These are phyloP conservation scores for Amblyornis subalaris DNA, from an alignment of 2,113 vertebrate genomes.

Conservation along the genomic window DNA sequence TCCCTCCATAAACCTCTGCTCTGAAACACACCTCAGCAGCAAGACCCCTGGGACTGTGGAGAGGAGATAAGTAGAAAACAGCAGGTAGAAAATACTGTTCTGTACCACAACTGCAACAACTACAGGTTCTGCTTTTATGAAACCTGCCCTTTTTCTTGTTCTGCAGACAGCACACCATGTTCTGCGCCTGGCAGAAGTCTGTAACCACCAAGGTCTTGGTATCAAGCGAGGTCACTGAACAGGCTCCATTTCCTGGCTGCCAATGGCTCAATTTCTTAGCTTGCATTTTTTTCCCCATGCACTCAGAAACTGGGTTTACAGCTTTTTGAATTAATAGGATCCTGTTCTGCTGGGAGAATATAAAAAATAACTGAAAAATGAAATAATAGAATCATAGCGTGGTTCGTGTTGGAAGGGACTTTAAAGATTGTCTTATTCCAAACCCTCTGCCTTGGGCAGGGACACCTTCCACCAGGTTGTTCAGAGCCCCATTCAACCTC, in stretches of 20 bases:
- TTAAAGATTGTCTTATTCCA: neutral
- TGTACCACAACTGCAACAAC: neutral
- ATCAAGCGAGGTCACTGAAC: neutral
- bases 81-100: neutral
- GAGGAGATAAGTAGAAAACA: neutral
- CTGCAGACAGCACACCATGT: neutral
- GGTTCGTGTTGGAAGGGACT: neutral
- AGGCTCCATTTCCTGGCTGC: neutral
- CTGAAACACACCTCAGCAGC: neutral
- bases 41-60: neutral
- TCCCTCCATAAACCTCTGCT: neutral
- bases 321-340: neutral
- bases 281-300: neutral
- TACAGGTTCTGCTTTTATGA: neutral
- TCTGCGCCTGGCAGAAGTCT: neutral
- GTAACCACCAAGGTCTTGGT: neutral
- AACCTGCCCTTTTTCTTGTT: neutral
- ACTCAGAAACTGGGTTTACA: neutral
- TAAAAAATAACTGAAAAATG: neutral
- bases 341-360: neutral
- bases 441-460: neutral
- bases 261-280: neutral
- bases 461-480: neutral
- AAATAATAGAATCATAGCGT: neutral
- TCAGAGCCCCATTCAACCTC: too few relatives aligned